A percentile compares a stretch with the other conserved stretches of the same genome.
These are phyloP conservation scores for Drosophila fuyamai DNA, from an alignment of 1,140 invertebrate species.

Conservation along the genomic window DNA sequence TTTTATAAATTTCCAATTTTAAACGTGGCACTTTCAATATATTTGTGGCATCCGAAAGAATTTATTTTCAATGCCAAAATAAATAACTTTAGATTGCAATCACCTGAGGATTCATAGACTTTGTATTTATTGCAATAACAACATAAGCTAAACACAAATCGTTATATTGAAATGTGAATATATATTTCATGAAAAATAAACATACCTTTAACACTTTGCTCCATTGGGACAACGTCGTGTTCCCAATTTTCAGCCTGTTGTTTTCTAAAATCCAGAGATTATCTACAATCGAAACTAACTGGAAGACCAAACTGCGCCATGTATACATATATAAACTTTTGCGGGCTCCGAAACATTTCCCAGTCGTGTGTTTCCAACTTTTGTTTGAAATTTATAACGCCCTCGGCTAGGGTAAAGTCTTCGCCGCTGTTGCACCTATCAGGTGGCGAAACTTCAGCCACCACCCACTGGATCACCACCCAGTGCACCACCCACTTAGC, in stretches of 20 bases:
- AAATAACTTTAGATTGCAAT: no score
- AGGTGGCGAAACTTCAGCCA: conserved; percentile 7
- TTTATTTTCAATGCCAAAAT: no score
- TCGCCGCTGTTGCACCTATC: conserved; percentile 21
- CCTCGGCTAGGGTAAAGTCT: conserved; percentile 9
- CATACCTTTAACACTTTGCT: not conserved
- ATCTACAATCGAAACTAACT: conserved; percentile 21
- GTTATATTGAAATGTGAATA: no score
- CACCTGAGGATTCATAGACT: no score
- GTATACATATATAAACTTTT: conserved; percentile 20
- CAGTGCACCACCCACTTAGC: not conserved
- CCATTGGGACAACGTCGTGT: not conserved
- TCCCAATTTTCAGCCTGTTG: not conserved
- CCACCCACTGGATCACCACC: not conserved
- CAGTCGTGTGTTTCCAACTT: conserved; percentile 37
- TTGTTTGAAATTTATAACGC: conserved; percentile 36
- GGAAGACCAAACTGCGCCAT: not conserved
- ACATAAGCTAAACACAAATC: no score
- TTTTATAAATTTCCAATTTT: no score
- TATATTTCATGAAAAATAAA: no score
- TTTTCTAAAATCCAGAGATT: conserved; percentile 5
- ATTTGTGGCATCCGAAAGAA: no score
- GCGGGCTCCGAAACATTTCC: conserved; percentile 23
- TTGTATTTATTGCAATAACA: no score
- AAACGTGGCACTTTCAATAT: no score